Evolutionary conservation across 2,797 vertebrate species (phyloP).

Genomic region (Ctenopoma kingsleyae): DNA sequence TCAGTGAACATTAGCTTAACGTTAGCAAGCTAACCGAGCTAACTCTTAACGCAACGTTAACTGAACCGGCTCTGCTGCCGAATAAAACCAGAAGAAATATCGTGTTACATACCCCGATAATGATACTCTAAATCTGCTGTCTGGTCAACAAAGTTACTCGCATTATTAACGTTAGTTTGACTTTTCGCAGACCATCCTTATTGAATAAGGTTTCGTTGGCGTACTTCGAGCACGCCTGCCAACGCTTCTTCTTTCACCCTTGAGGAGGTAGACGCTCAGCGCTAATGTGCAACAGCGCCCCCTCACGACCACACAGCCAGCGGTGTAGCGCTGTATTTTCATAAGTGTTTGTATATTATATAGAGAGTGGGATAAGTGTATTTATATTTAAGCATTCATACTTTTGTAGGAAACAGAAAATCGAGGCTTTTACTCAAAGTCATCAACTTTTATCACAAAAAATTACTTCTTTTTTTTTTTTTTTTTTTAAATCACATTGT

Average conservation of each 20-base stretch:
- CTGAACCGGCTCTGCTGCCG: constrained; percentile 8
- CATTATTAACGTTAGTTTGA: constrained; percentile 76
- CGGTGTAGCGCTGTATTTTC: too few relatives aligned
- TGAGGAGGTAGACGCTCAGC: fast-evolving
- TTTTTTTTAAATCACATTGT: too few relatives aligned
- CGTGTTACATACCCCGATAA: constrained; percentile 74
- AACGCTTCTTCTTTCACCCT: constrained; percentile 40
- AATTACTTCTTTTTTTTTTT: too few relatives aligned
- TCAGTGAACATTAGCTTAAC: constrained; percentile 33
- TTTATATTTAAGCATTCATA: too few relatives aligned
- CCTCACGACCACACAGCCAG: neutral
- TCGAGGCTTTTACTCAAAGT: too few relatives aligned
- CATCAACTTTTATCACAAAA: too few relatives aligned
- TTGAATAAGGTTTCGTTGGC: constrained; percentile 56
- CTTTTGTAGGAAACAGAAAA: too few relatives aligned
- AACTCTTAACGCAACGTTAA: constrained; percentile 18
- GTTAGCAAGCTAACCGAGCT: constrained; percentile 49
- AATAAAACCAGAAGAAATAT: constrained; percentile 10
- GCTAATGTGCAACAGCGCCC: neutral
- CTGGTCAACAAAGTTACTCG: constrained; percentile 60
- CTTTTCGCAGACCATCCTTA: constrained; percentile 61
- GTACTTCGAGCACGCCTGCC: constrained; percentile 77
- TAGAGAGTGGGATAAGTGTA: too few relatives aligned
- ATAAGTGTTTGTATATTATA: too few relatives aligned
- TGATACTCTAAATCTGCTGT: constrained; percentile 73